Evolutionary conservation across 35 echinoderm and acorn worm species (phyloP).

Genomic region (Ophioderma brevispina): DNA sequence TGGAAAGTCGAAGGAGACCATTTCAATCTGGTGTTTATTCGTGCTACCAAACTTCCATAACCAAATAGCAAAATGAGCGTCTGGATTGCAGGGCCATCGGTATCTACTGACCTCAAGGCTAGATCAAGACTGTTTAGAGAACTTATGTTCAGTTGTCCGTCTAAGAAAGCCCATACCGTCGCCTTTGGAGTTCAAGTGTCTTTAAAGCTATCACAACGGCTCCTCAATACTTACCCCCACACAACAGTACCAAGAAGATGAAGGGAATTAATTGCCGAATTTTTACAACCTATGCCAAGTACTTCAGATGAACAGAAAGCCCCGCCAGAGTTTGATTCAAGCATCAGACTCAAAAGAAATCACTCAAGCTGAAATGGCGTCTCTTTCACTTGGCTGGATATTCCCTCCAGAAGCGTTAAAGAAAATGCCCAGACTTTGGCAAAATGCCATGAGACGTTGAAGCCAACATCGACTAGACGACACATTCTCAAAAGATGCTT

Average conservation of each 20-base stretch:
- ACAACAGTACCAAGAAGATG: conserved; percentile 43
- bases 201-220: conserved; percentile 34
- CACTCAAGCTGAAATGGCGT: conserved; percentile 6
- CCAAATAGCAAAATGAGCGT: conserved; percentile 28
- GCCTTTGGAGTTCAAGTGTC: conserved; percentile 46
- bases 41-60: conserved; percentile 29
- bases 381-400: conserved; percentile 58
- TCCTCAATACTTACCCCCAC: conserved; percentile 18
- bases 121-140: conserved; percentile 70
- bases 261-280: conserved; percentile 60
- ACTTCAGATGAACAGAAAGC: no score
- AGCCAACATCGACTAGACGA: background rate
- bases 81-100: conserved; percentile 52
- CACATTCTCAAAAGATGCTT: no score
- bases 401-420: background rate
- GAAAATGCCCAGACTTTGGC: background rate
- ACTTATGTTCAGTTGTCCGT: conserved; percentile 60
- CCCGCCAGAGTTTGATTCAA: background rate
- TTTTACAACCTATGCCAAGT: conserved; percentile 27
- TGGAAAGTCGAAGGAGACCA: conserved; percentile 54
- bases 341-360: background rate
- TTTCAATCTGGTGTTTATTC: conserved; percentile 59
- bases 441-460: background rate
- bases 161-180: conserved; percentile 46
- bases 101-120: conserved; percentile 54